Evolutionary conservation across 2,888 invertebrate genomes (phyloP), one percentile per base, ranked within the genome.

Genomic region (Oegoconia quadripuncta): DNA sequence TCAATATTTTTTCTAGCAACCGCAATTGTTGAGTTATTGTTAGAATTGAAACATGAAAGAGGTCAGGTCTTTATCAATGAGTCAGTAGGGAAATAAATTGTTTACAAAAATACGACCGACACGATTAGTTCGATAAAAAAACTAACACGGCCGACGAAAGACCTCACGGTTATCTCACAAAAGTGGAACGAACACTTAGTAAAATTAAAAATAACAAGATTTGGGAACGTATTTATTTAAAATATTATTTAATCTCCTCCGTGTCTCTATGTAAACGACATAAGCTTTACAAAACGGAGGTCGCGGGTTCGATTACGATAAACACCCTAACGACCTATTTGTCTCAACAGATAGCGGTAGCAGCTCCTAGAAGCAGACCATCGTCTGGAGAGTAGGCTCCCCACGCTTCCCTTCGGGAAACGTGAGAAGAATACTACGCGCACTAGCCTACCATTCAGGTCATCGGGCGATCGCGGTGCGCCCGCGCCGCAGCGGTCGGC

Each of bases 31-130:
- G 14, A 27, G 20, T 13, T 35, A 34, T 41, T 29, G 35, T 35
- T 25, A 26, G 30, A 23, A 27, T 17, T 32, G 27, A 18, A 17
- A 33, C 34, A 9, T 17, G n/a, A 49, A 44, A 31, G 44, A 51
- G 48, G 45, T 40, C 43, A 49, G 15, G n/a, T 28, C 15, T 31
- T 47, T 43, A 47, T 49, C 46, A 42, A 39, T 45, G 40, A 47
- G 36, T 50, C 45, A 44, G 23, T 37, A 34, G 12, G 27, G 11
- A 34, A 31, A 34, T 17, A 31, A 15, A 11, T 15, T 7, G 18
- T 13, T 11, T 17, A 35, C 11, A 27, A 28, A 37, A 36, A 28
- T 23, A 33, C 15, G 3, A 42, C 9, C 37, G 29, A 40, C 37
- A 38, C 25, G 34, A 37, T 40, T 37, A 37, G 14, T 8, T 29